Evolutionary conservation across 2,113 vertebrate species (phyloP), one percentile per base, ranked within the genome.

Genomic region (Pipra filicauda): DNA sequence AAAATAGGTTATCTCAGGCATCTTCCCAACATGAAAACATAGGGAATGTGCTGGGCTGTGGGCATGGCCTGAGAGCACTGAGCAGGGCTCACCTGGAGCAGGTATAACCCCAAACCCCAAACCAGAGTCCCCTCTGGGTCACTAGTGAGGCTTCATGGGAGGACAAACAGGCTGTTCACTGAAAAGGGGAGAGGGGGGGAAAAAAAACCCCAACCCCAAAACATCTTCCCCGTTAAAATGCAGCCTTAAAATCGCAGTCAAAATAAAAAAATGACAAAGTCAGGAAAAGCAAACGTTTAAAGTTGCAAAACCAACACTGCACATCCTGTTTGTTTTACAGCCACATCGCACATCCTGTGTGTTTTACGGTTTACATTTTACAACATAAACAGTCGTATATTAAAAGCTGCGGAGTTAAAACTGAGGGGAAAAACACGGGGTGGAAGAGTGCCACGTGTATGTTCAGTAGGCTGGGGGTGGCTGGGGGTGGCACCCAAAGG

Each of bases 261-360:
- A 70, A 93, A 48, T 22, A 48, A 46, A 22, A 49, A 94, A 93
- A 91, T 52, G 62, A 96, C 74, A 89, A 91, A 91, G 86, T 85
- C 72, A 44, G 90, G 91, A 81, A 81, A 95, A 95, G 83, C 90
- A 66, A 90, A 65, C 20, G 1, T 51, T 75, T 30, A 82, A 51
- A 48, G 75, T 16, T 86, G 85, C 95, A 94, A 94, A 92, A 80
- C 62, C 93, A 88, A 86, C 96, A 74, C 31, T 13, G 76, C 78
- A 93, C 85, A 94, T 95, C 96, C 94, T 96, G 95, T 88, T 95
- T 94, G 93, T 67, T 96, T 95, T 93, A 95, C 17, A 15, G 93
- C 91, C 95, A 70, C 91, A 18, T 54, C 6, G 31, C 94, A 94
- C 82, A 93, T 94, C 93, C 96, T 93, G 94, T 51, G 26, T 46